These are phyloP conservation scores for Papilio glaucus DNA, from an alignment of 1,140 invertebrate species.

Conservation along the genomic window DNA sequence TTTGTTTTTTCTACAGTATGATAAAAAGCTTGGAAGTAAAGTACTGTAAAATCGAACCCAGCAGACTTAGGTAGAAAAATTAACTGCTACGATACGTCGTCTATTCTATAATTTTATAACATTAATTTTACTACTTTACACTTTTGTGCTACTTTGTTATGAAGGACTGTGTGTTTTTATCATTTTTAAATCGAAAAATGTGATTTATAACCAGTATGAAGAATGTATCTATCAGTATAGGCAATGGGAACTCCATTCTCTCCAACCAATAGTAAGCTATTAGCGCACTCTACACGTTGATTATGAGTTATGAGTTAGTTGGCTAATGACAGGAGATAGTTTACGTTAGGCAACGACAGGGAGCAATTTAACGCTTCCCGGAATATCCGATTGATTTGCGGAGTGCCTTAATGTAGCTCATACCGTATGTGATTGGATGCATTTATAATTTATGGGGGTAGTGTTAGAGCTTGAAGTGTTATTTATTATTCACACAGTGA, in stretches of 20 bases:
- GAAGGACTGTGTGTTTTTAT: no score
- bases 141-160: no score
- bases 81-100: no score
- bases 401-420: not conserved
- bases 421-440: conserved; percentile 1
- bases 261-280: not conserved
- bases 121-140: no score
- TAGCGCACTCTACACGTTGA: not conserved
- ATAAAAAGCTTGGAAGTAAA: no score
- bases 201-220: no score
- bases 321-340: conserved; percentile 20
- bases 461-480: not conserved
- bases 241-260: not conserved
- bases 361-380: not conserved
- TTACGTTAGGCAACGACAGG: not conserved
- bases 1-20: no score
- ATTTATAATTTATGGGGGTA: conserved; percentile 9
- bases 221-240: not conserved
- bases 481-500: not conserved
- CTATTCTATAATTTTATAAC: no score
- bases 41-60: no score
- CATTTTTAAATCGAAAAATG: no score
- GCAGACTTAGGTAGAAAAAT: no score
- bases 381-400: conserved; percentile 29
- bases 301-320: conserved; percentile 4